phyloP scores from a whole-genome alignment of 92 coral and sea anemone genomes.

The Virgularia gustaviana region DNA sequence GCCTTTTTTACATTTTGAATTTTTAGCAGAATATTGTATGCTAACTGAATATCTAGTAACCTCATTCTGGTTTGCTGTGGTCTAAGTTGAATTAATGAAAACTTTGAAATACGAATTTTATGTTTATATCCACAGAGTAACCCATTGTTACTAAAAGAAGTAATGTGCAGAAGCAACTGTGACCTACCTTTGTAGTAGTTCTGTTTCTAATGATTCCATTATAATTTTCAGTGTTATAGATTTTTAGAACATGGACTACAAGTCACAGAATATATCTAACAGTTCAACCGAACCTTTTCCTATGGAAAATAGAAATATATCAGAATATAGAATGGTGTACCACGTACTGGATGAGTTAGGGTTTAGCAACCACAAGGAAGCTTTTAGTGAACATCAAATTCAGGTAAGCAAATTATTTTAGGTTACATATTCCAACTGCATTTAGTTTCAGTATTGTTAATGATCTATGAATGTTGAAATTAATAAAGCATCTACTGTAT shows the following conservation, averaged over 20 bases:
- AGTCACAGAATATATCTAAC: slow-evolving; percentile 22
- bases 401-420: slow-evolving; percentile 55
- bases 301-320: slow-evolving; percentile 6
- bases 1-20: too few species aligned
- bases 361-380: slow-evolving; percentile 67
- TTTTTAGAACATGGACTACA: slow-evolving; percentile 20
- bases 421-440: not conserved
- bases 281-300: slow-evolving; percentile 20
- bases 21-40: too few species aligned
- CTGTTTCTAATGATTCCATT: not conserved
- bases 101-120: too few species aligned
- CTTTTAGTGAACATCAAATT: slow-evolving; percentile 69
- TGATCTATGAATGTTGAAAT: not conserved
- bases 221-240: not conserved
- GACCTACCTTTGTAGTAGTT: not conserved
- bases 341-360: slow-evolving; percentile 77
- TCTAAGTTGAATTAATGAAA: too few species aligned
- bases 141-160: not conserved
- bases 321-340: slow-evolving; percentile 67
- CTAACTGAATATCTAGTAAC: too few species aligned
- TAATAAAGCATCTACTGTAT: not conserved
- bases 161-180: not conserved
- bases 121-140: too few species aligned
- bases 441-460: not conserved
- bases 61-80: too few species aligned